Base-by-base conservation (phyloP, 2,888 invertebrate genomes). In the Eristalis arbustorum region DNA sequence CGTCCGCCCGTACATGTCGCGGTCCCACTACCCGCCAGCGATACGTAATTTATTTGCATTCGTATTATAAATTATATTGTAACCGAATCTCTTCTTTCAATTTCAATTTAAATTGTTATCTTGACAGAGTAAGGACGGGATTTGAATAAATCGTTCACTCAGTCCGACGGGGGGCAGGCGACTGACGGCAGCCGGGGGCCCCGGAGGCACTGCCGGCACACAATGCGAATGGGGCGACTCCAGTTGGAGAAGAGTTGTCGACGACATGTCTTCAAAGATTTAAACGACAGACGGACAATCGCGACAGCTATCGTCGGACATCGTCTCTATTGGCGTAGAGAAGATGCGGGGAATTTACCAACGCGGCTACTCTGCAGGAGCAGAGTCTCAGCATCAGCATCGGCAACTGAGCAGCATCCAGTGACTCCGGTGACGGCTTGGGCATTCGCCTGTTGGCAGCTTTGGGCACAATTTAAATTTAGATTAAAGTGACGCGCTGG, bases 41-140 rank as follows among this genome's bases (percentile, higher is more conserved):
- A 87, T 82, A 87, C 83, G 83, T 87, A 87, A 87, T 87, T 87
- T 87, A 87, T 87, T 87, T 87, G 87, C 87, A 83, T 87, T 87
- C 83, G 75, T 83, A 87, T 83, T 91, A 92, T 92, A 92, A 92
- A 91, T 92, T 92, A 92, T 92, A 91, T 92, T 92, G 92, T 92
- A 91, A 92, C 91, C 91, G 91, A 92, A 92, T 91, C 91, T 91
- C 91, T 92, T 92, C 91, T 92, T 92, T 92, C 91, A 91, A 91
- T 91, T 91, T 91, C 91, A 91, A 92, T 92, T 92, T 91, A 91
- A 92, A 91, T 92, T 92, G 91, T 91, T 92, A 91, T 91, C 91
- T 91, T 91, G 91, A 91, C 90, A 90, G 90, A 90, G 90, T 90
- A 90, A 90, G 89, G 90, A 91, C 91, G 91, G 91, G 89, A 90